phyloP scores from a whole-genome alignment of 1,140 invertebrate species.

The Centruroides vittatus region DNA sequence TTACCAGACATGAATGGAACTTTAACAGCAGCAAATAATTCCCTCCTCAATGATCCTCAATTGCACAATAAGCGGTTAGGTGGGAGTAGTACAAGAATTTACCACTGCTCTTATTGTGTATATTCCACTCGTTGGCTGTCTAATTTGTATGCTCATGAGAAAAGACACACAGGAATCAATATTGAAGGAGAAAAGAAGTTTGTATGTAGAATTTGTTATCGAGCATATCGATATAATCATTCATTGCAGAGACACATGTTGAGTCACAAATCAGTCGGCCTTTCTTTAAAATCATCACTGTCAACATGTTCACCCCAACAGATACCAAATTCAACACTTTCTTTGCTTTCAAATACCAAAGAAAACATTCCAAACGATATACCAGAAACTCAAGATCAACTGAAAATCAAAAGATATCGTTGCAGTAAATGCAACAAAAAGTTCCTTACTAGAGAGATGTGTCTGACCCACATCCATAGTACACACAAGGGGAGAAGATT shows the following conservation, averaged over 20 bases:
- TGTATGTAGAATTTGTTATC: constrained; percentile 26
- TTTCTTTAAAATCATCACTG: background rate
- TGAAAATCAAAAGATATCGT: constrained; percentile 24
- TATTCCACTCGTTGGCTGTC: constrained; percentile 78
- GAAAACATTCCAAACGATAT: background rate
- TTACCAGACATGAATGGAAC: background rate
- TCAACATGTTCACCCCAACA: constrained; percentile 6
- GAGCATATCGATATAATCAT: constrained; percentile 25
- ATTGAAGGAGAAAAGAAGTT: constrained; percentile 20
- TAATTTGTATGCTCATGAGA: constrained; percentile 79
- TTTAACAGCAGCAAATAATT: background rate
- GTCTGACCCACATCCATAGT: constrained; percentile 28
- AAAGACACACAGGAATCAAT: constrained; percentile 46
- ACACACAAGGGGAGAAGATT: constrained; percentile 22
- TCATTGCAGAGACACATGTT: constrained; percentile 26
- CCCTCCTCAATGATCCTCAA: background rate
- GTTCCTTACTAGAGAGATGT: constrained; percentile 28
- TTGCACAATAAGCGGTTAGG: constrained; percentile 4
- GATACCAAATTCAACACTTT: background rate
- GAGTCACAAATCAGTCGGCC: constrained; percentile 11
- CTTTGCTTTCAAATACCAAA: constrained; percentile 1
- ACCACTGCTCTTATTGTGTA: constrained; percentile 73
- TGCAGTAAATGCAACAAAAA: constrained; percentile 36
- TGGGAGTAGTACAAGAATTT: constrained; percentile 42
- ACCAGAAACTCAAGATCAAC: background rate